Evolutionary conservation across 2,113 vertebrate species (phyloP).

Genomic region (Dromas ardeola): DNA sequence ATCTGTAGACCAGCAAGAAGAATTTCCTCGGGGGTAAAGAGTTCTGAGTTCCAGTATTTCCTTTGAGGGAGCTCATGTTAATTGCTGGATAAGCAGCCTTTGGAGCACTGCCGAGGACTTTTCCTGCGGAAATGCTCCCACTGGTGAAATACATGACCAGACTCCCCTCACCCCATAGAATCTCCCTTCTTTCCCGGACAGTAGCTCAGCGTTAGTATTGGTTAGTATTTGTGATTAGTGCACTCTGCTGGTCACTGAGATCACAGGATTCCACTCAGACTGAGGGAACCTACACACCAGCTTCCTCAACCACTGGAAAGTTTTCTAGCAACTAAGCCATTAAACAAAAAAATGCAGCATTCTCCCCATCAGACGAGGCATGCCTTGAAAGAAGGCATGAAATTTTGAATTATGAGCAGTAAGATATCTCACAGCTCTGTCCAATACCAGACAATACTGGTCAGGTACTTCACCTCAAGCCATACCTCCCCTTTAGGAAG

Average conservation of each 20-base stretch:
- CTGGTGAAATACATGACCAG: not conserved
- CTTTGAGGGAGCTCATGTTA: not conserved
- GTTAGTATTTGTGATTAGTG: not conserved
- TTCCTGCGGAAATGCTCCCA: not conserved
- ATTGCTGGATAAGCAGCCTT: not conserved
- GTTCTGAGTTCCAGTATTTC: not conserved
- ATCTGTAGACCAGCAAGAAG: not conserved
- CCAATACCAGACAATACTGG: not conserved
- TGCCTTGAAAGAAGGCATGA: not conserved
- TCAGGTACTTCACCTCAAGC: not conserved
- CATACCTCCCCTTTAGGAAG: not conserved
- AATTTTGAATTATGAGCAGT: not conserved
- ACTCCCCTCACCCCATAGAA: not conserved
- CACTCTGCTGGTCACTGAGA: conserved; percentile 39
- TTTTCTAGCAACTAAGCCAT: not conserved
- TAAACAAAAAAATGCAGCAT: not conserved
- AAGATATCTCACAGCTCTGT: not conserved
- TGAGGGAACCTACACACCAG: not conserved
- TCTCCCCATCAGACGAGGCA: not conserved
- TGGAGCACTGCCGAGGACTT: not conserved
- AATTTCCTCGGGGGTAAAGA: not conserved
- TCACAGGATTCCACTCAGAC: not conserved
- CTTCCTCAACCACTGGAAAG: not conserved
- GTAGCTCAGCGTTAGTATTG: not conserved
- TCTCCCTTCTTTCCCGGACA: not conserved